Evolutionary conservation across 2,797 vertebrate species (phyloP), one percentile per base, ranked within the genome.

Genomic region (Centroberyx gerrardi): DNA sequence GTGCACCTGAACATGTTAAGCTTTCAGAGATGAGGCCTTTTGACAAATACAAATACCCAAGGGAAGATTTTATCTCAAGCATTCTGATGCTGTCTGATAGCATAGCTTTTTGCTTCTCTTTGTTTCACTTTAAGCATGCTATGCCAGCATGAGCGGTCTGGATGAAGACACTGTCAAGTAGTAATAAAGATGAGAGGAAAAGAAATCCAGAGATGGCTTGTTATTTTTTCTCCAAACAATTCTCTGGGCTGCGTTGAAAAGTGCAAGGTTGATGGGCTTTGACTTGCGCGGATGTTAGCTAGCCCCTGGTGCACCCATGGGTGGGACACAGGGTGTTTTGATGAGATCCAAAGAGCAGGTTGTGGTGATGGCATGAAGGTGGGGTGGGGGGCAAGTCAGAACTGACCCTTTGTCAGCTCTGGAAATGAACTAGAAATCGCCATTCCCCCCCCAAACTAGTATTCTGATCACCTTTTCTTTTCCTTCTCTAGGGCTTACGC

Each of bases 401-500:
- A 9, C 62, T 38, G 10, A 52, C 22, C 8, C 55, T 51, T 29
- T 18, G 17, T 15, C 14, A 49, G 5, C 13, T 68, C 14, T 51
- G 28, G 42, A 8, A 44, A 59, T 17, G 14, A 64, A 59, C n/a
- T n/a, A 22, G 3, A 62, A 62, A 31, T 68, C 15, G 8, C 29
- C 14, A 40, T 33, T 33, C 33, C 33, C 33, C 22, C 33, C 33
- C 36, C 6, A 17, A n/a, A n/a, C 46, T n/a, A n/a, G 2, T 27
- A 54, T 62, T 3, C 12, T 81, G 0, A 72, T 73, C 14, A 10
- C 28, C 1, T 60, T 15, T 1, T 55, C 2, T 27, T 76, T 22
- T 72, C 1, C 0, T 76, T 9, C 46, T 31, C 7, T 62, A 96
- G 94, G 98, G 97, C 97, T 0, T 99, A 97, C 0, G 98, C 98